Conservation (phyloP, 2,888 invertebrate genomes). For the Parnassius mnemosyne region DNA sequence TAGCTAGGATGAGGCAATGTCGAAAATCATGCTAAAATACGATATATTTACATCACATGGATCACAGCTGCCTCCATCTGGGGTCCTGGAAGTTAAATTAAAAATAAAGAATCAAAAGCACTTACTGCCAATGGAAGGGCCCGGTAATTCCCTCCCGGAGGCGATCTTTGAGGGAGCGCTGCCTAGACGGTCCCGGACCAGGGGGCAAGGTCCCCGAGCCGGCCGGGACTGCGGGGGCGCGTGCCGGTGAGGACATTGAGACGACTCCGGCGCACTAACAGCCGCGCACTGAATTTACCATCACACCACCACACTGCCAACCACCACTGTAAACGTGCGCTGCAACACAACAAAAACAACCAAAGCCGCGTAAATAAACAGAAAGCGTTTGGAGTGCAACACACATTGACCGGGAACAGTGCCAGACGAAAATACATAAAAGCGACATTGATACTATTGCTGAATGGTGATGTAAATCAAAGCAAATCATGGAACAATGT, state of each 20-base stretch:
- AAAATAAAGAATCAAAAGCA: constrained; percentile 44
- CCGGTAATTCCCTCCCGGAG: constrained; percentile 89
- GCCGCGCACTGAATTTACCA: constrained; percentile 45
- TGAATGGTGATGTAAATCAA: constrained; percentile 9
- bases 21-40: constrained; percentile 22
- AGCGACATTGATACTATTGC: constrained; percentile 18
- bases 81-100: constrained; percentile 20
- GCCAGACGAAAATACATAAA: constrained; percentile 37
- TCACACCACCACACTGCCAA: constrained; percentile 59
- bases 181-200: constrained; percentile 83
- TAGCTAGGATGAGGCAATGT: constrained; percentile 1
- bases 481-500: background rate
- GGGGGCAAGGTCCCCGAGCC: constrained; percentile 72
- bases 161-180: constrained; percentile 88
- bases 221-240: constrained; percentile 52
- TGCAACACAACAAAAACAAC: constrained; percentile 74
- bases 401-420: constrained; percentile 36
- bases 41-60: constrained; percentile 8
- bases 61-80: constrained; percentile 6
- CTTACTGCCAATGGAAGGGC: constrained; percentile 91
- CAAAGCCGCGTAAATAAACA: constrained; percentile 72
- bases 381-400: constrained; percentile 52
- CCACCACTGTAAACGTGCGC: constrained; percentile 68
- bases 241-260: constrained; percentile 39
- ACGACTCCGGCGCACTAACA: constrained; percentile 45